Conservation (phyloP, 35 echinoderm and acorn worm genomes). For the Amphiura filiformis region DNA sequence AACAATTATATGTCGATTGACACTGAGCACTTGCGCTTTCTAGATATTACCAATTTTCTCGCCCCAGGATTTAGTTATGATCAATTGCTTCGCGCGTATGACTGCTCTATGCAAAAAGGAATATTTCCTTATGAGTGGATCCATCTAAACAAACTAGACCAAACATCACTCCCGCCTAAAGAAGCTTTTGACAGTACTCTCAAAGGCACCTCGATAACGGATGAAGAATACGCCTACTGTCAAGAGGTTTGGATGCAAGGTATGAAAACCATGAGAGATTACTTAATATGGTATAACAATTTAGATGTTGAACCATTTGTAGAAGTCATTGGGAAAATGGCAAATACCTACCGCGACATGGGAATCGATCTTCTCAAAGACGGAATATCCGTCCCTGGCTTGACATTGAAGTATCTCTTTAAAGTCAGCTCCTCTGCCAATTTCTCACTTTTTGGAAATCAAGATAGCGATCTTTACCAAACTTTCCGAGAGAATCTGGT, state of each 20-base stretch:
- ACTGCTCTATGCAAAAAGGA: constrained; percentile 11
- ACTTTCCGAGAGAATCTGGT: constrained; percentile 3
- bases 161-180: neutral
- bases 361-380: constrained; percentile 51
- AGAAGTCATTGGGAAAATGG: constrained; percentile 56
- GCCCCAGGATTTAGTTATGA: constrained; percentile 29
- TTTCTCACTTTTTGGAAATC: neutral
- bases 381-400: constrained; percentile 38
- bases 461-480: constrained; percentile 1
- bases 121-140: constrained; percentile 27
- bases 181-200: constrained; percentile 10
- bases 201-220: neutral
- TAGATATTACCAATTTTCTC: constrained; percentile 44
- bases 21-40: constrained; percentile 5
- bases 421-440: constrained; percentile 8
- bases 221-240: constrained; percentile 22
- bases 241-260: constrained; percentile 16
- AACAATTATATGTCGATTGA: constrained; percentile 5
- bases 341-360: constrained; percentile 3
- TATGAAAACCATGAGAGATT: constrained; percentile 44
- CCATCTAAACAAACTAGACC: constrained; percentile 24
- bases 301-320: constrained; percentile 40
- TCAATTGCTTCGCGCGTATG: constrained; percentile 19
- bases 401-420: constrained; percentile 29
- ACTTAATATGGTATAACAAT: constrained; percentile 50